Evolutionary conservation across 2,888 invertebrate genomes (phyloP).

Genomic region (Andrena flavipes): DNA sequence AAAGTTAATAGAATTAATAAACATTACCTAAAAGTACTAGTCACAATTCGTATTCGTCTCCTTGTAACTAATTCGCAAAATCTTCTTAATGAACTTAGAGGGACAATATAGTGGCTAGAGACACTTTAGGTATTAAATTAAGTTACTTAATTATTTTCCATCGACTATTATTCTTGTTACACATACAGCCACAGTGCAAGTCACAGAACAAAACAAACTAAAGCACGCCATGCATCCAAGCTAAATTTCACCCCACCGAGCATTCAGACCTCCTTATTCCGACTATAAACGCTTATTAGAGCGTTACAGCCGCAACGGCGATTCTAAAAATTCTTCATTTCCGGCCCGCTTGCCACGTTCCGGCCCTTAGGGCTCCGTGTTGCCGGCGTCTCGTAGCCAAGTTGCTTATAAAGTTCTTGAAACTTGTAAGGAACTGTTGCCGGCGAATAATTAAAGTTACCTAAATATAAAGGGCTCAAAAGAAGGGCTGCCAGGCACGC

Average conservation of each 20-base stretch:
- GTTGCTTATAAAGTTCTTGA: constrained; percentile 73
- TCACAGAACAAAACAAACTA: background rate
- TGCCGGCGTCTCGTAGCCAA: constrained; percentile 65
- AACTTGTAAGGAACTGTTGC: constrained; percentile 72
- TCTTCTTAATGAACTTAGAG: background rate
- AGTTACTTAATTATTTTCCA: background rate
- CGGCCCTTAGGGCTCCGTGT: constrained; percentile 63
- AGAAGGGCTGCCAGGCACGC: constrained; percentile 61
- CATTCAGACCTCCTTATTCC: constrained; percentile 17
- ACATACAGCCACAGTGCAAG: background rate
- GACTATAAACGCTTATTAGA: constrained; percentile 49
- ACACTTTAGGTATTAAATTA: background rate
- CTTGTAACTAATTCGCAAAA: too few relatives aligned
- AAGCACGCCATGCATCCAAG: background rate
- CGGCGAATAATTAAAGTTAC: constrained; percentile 74
- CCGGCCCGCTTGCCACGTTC: constrained; percentile 34
- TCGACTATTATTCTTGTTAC: background rate
- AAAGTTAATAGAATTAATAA: too few relatives aligned
- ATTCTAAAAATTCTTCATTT: constrained; percentile 67
- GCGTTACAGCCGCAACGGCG: constrained; percentile 44
- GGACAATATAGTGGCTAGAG: background rate
- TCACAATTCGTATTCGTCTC: too few relatives aligned
- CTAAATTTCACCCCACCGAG: background rate
- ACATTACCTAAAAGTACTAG: too few relatives aligned
- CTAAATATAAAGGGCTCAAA: constrained; percentile 71